phyloP scores from a whole-genome alignment of 2,113 vertebrate species.

The Caranx melampygus region DNA sequence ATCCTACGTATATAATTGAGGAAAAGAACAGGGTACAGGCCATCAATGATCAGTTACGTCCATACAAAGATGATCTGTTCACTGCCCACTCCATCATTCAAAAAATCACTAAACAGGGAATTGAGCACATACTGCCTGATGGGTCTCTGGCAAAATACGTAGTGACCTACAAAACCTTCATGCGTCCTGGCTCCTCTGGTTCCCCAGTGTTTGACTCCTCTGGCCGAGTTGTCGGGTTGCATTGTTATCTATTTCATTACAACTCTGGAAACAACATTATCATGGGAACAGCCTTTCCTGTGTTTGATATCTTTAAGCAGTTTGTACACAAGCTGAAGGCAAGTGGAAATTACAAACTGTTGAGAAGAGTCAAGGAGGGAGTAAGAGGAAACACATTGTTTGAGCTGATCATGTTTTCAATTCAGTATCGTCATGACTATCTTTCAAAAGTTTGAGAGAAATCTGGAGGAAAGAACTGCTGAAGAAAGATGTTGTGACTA shows the following conservation, averaged over 20 bases:
- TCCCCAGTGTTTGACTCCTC: conserved; percentile 35
- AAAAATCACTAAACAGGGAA: neutral
- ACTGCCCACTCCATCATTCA: fast-evolving
- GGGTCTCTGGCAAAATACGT: fast-evolving
- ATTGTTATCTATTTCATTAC: neutral
- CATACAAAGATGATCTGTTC: fast-evolving
- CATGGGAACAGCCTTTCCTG: neutral
- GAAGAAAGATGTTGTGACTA: no score
- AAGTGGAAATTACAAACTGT: neutral
- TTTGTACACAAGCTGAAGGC: neutral
- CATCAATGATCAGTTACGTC: neutral
- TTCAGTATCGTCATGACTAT: no score
- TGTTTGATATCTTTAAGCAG: conserved; percentile 1
- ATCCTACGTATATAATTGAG: conserved; percentile 44
- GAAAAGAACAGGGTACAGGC: neutral
- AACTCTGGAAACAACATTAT: no score
- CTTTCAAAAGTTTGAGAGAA: no score
- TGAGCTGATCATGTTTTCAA: no score
- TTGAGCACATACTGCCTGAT: conserved; percentile 9
- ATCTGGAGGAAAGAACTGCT: no score
- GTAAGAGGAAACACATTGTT: neutral
- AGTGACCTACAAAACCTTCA: conserved; percentile 14
- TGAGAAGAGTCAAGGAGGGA: neutral
- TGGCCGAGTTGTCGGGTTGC: conserved; percentile 29
- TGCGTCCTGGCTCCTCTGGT: conserved; percentile 43